Conservation (phyloP, 2,113 vertebrate species). For the Psilopsiagon aymara region DNA sequence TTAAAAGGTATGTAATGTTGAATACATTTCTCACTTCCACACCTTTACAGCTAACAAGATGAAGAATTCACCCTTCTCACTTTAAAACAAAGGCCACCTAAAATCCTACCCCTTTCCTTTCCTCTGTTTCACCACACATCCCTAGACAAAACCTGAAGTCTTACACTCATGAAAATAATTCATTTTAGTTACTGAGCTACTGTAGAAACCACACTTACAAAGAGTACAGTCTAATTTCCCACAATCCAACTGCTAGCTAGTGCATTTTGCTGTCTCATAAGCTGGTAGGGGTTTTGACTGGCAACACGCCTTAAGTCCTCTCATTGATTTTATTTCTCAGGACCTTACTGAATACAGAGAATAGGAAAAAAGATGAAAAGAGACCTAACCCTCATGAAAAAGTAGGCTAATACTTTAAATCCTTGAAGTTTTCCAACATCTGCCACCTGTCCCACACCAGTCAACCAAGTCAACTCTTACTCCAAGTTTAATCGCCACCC, state of each 20-base stretch:
- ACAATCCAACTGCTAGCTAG: not conserved
- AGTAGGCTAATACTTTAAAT: not conserved
- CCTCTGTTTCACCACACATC: not conserved
- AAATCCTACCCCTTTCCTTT: not conserved
- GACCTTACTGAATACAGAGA: not conserved
- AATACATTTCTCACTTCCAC: not conserved
- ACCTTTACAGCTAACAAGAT: not conserved
- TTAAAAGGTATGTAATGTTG: not conserved
- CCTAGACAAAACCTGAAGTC: not conserved
- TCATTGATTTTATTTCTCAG: not conserved
- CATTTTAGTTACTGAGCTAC: not conserved
- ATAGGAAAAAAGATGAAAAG: rapidly evolving
- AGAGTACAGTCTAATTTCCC: not conserved
- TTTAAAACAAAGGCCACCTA: not conserved
- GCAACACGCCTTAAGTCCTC: not conserved
- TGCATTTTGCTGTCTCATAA: constrained; percentile 10
- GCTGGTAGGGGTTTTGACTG: not conserved
- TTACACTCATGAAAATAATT: not conserved
- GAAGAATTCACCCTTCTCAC: not conserved
- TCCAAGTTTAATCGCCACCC: rapidly evolving
- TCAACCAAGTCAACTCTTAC: not conserved
- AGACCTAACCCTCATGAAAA: not conserved
- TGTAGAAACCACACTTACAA: not conserved
- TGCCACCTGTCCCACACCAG: not conserved
- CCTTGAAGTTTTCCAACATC: not conserved